Percentiles rank a stretch among this genome's conserved stretches.
Evolutionary conservation across 2,113 vertebrate genomes (phyloP).

Genomic region (Ochotona princeps): DNA sequence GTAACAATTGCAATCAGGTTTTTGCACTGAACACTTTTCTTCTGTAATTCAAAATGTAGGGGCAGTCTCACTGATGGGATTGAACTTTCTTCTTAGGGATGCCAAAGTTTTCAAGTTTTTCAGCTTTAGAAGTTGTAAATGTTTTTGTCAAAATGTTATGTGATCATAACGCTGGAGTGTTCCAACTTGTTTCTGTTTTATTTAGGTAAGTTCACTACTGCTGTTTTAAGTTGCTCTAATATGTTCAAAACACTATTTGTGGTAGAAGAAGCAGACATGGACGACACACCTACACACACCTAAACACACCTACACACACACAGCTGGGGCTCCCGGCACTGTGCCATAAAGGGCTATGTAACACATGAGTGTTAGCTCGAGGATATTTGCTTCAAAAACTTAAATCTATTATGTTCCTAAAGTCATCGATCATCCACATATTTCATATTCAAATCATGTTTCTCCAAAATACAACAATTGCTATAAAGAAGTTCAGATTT

Average conservation of each 20-base stretch:
- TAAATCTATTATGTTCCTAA: not conserved
- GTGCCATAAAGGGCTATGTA: not conserved
- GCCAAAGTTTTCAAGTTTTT: constrained; percentile 42
- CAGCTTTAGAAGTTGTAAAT: constrained; percentile 25
- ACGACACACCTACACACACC: not conserved
- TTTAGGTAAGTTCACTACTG: not conserved
- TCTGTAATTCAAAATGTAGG: constrained; percentile 22
- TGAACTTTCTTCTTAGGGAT: not conserved
- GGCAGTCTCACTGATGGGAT: not conserved
- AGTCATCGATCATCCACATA: not conserved
- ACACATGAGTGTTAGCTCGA: not conserved
- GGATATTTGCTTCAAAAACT: not conserved
- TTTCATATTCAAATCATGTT: not conserved
- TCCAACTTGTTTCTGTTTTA: not conserved
- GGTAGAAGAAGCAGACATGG: not conserved
- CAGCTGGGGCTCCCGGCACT: not conserved
- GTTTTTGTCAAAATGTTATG: not conserved
- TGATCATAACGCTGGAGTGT: not conserved
- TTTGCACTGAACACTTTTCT: constrained; percentile 73
- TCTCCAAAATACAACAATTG: not conserved
- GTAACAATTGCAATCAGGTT: constrained; percentile 44
- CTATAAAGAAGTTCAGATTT: not conserved
- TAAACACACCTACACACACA: not conserved
- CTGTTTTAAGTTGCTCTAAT: not conserved
- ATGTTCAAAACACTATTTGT: not conserved